phyloP scores from a whole-genome alignment of 1,140 invertebrate genomes.

The Drosophila ananassae region DNA sequence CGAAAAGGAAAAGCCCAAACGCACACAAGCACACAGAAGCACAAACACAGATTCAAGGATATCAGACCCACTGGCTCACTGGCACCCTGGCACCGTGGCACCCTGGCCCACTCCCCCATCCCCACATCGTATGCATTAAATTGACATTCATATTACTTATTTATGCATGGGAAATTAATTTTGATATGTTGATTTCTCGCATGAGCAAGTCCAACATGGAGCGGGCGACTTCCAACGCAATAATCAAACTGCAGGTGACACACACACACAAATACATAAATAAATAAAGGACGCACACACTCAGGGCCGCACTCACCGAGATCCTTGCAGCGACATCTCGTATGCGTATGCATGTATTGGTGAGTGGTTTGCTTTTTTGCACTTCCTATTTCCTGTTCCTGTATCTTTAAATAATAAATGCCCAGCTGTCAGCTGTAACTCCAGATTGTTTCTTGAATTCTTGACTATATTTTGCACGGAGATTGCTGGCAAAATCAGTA shows the following conservation, averaged over 20 bases:
- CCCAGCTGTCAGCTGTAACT: constrained; percentile 1
- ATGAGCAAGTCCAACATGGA: constrained; percentile 65
- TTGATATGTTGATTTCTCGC: constrained; percentile 80
- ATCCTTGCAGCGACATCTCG: background rate
- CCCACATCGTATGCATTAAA: constrained; percentile 64
- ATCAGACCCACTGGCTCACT: background rate
- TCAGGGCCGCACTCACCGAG: background rate
- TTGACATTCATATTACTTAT: constrained; percentile 82
- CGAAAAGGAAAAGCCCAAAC: constrained; percentile 21
- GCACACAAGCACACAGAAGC: background rate
- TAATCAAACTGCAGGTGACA: constrained; percentile 28
- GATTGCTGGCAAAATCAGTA: background rate
- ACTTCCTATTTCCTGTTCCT: background rate
- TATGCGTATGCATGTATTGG: background rate
- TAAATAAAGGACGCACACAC: background rate
- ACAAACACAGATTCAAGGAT: constrained; percentile 8
- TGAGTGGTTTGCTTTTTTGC: constrained; percentile 1
- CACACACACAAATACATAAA: constrained; percentile 4
- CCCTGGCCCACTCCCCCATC: constrained; percentile 12
- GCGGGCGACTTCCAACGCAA: background rate
- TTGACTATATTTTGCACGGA: background rate
- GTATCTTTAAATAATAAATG: constrained; percentile 3
- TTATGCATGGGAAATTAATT: constrained; percentile 81
- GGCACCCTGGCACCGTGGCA: background rate
- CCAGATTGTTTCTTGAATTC: background rate